Evolutionary conservation across 2,888 invertebrate genomes (phyloP), one percentile per base, ranked within the genome.

Genomic region (Ophioninae sp.): DNA sequence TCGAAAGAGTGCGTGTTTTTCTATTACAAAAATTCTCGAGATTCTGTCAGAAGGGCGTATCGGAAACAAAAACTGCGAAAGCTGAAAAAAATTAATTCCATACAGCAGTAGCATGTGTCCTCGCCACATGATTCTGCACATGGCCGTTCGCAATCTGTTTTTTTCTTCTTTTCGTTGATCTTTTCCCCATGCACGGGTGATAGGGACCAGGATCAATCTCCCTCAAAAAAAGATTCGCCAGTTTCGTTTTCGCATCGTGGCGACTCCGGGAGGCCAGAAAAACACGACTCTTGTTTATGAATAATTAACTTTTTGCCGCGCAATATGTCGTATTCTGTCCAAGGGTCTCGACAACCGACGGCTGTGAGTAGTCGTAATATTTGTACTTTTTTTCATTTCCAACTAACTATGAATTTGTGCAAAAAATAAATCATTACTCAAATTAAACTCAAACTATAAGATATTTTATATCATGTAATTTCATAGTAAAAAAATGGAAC

Each of bases 201-300:
- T 67, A 63, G 17, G 72, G 56, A 56, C 71, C 79, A 72, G 83
- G 72, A 79, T 82, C 56, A 77, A 68, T 64, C 63, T 75, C 30
- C 74, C 22, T 30, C 22, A 44, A 77, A 58, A 77, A 68, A 61
- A 20, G 44, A 69, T 71, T 79, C 23, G 65, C 79, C 30, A 58
- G 58, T 76, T 67, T 41, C 59, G 44, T 71, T 61, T 56, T 22
- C 69, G 59, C 39, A n/a, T 51, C 41, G 41, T n/a, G 61, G 23
- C 23, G 63, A 30, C 80, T 56, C 78, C 81, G 78, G 83, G 83
- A 83, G 83, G 83, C 71, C 77, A 41, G 78, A 83, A 83, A 83
- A 83, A 78, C 22, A 37, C 6, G 17, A 39, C 13, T 39, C 58
- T 69, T 79, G 82, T 75, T 82, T 79, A 79, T 39, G 79, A 72